Evolutionary conservation across 2,888 invertebrate species (phyloP), one percentile per base, ranked within the genome.

Genomic region (Dorcus parallelipipedus): DNA sequence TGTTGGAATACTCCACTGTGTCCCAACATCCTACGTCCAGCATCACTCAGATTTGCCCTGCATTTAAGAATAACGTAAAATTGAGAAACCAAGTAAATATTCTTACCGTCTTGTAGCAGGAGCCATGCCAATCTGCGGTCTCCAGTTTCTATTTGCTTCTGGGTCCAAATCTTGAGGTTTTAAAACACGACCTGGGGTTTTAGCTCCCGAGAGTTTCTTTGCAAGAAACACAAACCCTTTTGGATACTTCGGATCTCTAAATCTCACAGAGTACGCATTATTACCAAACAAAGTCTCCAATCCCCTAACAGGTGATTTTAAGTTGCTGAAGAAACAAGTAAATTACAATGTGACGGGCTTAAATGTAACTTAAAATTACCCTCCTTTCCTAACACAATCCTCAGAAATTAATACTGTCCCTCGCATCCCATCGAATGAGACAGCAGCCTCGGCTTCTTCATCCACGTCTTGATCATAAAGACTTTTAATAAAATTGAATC

Each of bases 171-270:
- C 87, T 40, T 86, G 87, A 0, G 94, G 91, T 73, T 93, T 93
- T 55, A 96, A 80, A 7, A 93, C 89, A 62, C 84, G 79, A 0
- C 86, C 83, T 2, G 96, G 93, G 66, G 90, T 87, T 56, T 83
- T 82, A 14, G 85, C 90, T 2, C 85, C 85, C 58, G 84, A 79
- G 39, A 90, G 81, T 55, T 87, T 80, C 17, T 80, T 81, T 42
- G 96, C 89, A n/a, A 88, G 88, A 78, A 93, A 96, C 43, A 92
- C 81, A 76, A 85, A 91, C 69, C 86, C 88, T 3, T 81, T 82
- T 0, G 84, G 80, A 79, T 88, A 96, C 67, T 83, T 81, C 0
- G 95, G 95, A 81, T 97, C 95, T 56, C 86, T 79, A 80, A 81
- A 97, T 55, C 87, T 81, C 3, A 90, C 85, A 73, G 91, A 88